Percentiles rank a stretch among this genome's conserved stretches.
phyloP scores from a whole-genome alignment of 2,113 vertebrate species.

The Lepus europaeus region DNA sequence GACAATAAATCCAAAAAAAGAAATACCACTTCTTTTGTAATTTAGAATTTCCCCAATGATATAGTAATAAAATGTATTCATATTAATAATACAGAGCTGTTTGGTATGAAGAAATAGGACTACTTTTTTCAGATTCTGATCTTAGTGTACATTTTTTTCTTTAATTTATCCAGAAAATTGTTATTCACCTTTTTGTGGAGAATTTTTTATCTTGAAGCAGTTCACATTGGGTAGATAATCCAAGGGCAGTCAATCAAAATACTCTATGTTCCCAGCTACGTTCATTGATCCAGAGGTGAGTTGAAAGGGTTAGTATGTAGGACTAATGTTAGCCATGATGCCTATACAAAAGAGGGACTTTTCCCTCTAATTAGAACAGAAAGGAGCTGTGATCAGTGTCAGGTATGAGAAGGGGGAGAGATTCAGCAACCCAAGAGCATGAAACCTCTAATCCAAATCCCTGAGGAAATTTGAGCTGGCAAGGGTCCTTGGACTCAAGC shows the following conservation, averaged over 20 bases:
- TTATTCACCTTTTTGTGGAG: neutral
- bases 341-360: slow-evolving; percentile 9
- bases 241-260: neutral
- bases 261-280: neutral
- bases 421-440: neutral
- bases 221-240: neutral
- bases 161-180: neutral
- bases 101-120: slow-evolving; percentile 19
- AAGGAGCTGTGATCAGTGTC: neutral
- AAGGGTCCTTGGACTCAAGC: neutral
- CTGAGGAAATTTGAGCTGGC: neutral
- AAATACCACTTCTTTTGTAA: slow-evolving; percentile 31
- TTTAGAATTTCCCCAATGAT: slow-evolving; percentile 6
- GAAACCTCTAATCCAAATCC: neutral
- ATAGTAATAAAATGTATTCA: slow-evolving; percentile 32
- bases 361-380: neutral
- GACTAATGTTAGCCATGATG: neutral
- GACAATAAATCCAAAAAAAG: neutral
- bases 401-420: neutral
- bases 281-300: neutral
- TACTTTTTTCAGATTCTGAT: neutral
- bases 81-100: neutral
- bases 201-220: neutral
- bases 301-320: neutral
- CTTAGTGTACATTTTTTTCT: neutral